These are phyloP conservation scores for Palythoa heliodiscus DNA, from an alignment of 92 coral and sea anemone species.

Conservation along the genomic window DNA sequence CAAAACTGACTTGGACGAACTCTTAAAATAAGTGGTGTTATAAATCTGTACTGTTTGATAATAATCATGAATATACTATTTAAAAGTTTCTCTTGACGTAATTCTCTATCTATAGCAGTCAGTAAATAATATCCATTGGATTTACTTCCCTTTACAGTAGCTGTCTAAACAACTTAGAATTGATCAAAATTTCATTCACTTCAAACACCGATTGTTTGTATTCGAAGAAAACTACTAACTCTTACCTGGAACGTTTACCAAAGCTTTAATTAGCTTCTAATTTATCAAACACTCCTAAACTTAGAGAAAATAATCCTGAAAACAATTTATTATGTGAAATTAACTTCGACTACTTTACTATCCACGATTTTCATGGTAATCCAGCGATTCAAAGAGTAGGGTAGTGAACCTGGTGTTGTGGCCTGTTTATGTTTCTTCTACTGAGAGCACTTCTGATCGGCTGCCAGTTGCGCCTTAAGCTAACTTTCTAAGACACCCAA, in stretches of 20 bases:
- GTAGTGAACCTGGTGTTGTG: too few species aligned
- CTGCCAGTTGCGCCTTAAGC: too few species aligned
- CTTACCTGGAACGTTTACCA: conserved; percentile 31
- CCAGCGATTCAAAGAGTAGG: too few species aligned
- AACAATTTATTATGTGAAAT: conserved; percentile 22
- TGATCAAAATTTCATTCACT: not conserved
- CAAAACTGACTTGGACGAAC: not conserved
- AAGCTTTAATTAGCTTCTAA: conserved; percentile 42
- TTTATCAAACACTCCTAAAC: conserved; percentile 39
- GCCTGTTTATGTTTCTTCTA: too few species aligned
- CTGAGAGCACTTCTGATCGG: too few species aligned
- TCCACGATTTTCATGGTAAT: conserved; percentile 36
- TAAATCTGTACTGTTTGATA: not conserved
- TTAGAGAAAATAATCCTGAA: conserved; percentile 22
- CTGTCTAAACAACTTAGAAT: not conserved
- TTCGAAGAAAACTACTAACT: not conserved
- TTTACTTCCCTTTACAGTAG: conserved; percentile 24
- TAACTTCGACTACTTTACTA: conserved; percentile 37
- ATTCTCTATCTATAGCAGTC: not conserved
- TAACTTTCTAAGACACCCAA: too few species aligned
- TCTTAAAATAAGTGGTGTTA: not conserved
- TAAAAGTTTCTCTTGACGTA: not conserved
- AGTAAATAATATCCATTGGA: not conserved
- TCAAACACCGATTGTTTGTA: conserved; percentile 16
- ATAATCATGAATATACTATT: not conserved